Evolutionary conservation across 2,888 invertebrate genomes (phyloP), one percentile per base, ranked within the genome.

Genomic region (Drosophila longiperda): DNA sequence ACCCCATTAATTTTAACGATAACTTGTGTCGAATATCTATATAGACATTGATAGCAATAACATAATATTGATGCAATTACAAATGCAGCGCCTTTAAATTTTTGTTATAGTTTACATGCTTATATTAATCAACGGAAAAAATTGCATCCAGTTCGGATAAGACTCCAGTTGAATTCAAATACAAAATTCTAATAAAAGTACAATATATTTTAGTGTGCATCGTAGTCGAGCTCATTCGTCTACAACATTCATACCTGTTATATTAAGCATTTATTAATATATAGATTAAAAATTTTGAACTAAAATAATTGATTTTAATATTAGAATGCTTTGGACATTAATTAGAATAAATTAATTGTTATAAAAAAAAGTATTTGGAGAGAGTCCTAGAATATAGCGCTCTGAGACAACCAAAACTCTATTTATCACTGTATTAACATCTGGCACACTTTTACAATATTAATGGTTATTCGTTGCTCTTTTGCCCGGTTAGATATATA

Each of bases 401-500:
- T 50, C 11, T 26, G n/a, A 8, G 36, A 4, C 15, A 23, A 32
- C 40, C 36, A 40, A 17, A 32, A 20, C 26, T 61, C 52, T 38
- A 40, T 17, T 36, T 11, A 26, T 11, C 11, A 1, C 17, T 26
- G 8, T 17, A 0, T 11, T 32, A 11, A n/a, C 5, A 15, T 2
- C 23, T 45, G 20, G n/a, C 29, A 9, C 17, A 26, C 32, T 23
- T 23, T 3, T 11, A n/a, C 11, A 7, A 17, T 3, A 20, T 36
- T 20, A 29, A 33, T 15, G 15, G 15, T 45, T 8, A 1, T n/a
- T 23, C 6, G 9, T 32, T 11, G 2, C 11, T 9, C 15, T 20
- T 54, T 7, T 4, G 48, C 29, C 11, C 29, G 42, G 1, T 15
- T 48, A 99, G 99, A 94, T 99, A 98, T 94, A 95, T 98, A 92